Evolutionary conservation across 2,888 invertebrate genomes (phyloP), one percentile per base, ranked within the genome.

Genomic region (Amblyjoppa proteus): DNA sequence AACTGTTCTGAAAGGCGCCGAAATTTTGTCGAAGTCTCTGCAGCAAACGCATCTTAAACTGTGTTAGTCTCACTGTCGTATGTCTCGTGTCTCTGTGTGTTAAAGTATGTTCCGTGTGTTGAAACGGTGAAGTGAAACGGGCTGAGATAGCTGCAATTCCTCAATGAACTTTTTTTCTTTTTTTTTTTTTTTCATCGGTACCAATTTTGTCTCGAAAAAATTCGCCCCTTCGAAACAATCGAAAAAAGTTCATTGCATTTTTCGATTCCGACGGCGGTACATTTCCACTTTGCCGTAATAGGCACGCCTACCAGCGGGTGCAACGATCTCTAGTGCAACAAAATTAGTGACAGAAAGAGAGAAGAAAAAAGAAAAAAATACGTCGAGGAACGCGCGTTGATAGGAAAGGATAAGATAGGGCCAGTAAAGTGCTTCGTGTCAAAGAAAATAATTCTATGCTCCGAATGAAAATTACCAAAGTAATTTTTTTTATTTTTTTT

Each of bases 221-320:
- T 49, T 49, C 16, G 45, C 16, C 45, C 45, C 45, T 16, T 49
- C 16, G 16, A 49, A 16, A 16, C 13, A 3, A 16, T 11, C 2
- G 0, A 16, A 49, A 49, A 16, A 49, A 49, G 16, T 49, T 16
- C 13, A 16, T 49, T 49, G 16, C 4, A 13, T 3, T 49, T 4
- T 13, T 16, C 45, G 4, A 20, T 20, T 20, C 13, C 16, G 45
- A n/a, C 45, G 45, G 16, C 16, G 16, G 45, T 2, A 16, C 4
- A 49, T 49, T 11, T 49, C 16, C 45, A 49, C 16, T 16, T 4
- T 5, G 16, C 13, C 45, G 3, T 16, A 49, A 49, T 0, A 2
- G 64, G 64, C 64, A 31, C 64, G 92, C 90, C 89, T 92, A 91
- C 89, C 90, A 92, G 93, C 92, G 84, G 88, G 92, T 93, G 93